Evolutionary conservation across 2,888 invertebrate species (phyloP).

Genomic region (Pammene fasciana): DNA sequence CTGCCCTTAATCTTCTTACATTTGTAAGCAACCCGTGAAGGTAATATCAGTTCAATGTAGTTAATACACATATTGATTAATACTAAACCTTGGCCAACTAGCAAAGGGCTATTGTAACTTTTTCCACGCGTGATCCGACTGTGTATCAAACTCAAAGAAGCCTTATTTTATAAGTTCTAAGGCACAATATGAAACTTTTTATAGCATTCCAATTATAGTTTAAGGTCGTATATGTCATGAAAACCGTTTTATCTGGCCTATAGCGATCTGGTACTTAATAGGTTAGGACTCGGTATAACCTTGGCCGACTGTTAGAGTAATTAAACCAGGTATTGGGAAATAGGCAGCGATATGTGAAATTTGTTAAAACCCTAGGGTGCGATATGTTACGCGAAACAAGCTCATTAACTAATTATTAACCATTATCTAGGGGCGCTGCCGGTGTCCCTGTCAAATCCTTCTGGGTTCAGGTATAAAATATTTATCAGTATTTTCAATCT

Average conservation of each 20-base stretch:
- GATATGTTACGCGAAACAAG: neutral
- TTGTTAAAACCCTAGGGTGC: slow-evolving; percentile 11
- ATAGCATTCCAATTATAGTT: slow-evolving; percentile 40
- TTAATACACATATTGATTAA: slow-evolving; percentile 27
- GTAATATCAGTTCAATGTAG: neutral
- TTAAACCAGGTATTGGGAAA: slow-evolving; percentile 35
- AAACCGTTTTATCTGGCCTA: slow-evolving; percentile 45
- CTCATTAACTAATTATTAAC: neutral
- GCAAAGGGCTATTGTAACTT: slow-evolving; percentile 35
- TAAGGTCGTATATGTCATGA: slow-evolving; percentile 49
- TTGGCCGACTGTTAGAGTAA: slow-evolving; percentile 37
- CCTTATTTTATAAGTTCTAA: slow-evolving; percentile 16
- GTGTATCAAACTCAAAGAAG: slow-evolving; percentile 10
- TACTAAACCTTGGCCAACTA: slow-evolving; percentile 26
- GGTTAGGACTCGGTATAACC: slow-evolving; percentile 36
- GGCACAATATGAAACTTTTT: neutral
- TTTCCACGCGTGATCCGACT: slow-evolving; percentile 13
- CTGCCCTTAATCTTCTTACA: neutral
- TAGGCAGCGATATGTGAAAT: slow-evolving; percentile 24
- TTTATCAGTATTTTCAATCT: too few species aligned
- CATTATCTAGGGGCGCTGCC: neutral
- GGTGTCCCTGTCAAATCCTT: neutral
- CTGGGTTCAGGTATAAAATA: too few species aligned
- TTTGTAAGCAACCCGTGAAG: neutral
- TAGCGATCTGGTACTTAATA: slow-evolving; percentile 37